Base-by-base conservation (phyloP, 1,140 invertebrate species). In the Oryctes rhinoceros region DNA sequence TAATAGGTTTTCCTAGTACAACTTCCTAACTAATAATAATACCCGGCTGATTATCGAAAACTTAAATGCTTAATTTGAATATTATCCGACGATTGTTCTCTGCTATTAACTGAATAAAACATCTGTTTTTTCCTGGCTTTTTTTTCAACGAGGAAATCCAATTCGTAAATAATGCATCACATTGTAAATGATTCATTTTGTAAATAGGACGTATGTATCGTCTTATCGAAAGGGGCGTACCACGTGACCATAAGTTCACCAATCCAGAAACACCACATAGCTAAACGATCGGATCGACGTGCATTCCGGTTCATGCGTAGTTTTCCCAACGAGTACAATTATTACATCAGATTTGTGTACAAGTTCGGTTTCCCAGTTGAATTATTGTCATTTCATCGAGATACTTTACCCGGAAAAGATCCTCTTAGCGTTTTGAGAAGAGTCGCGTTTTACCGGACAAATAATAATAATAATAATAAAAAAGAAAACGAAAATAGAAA, bases 301-400 rank as follows among this genome's bases (percentile, higher is more conserved):
- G 7, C 15, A 47, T 9, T n/a, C 13, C 7, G 18, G 53, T 59
- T 59, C 65, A 71, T 71, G 20, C 65, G 65, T 35, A 30, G 65
- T 18, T 48, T 35, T 76, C 37, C 15, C 15, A 44, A 20, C 37
- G 18, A 10, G 75, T n/a, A 15, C 30, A 35, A 49, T 59, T 76
- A 44, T 76, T 78, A 37, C 77, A 78, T 78, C 77, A 78, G 77
- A 24, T 76, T 76, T 76, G 47, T 49, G n/a, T 76, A 76, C 37
- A 76, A 47, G 18, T 18, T 76, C 6, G 4, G n/a, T 11, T 10
- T n/a, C n/a, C 24, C 2, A 10, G 10, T 30, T 10, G 20, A 44
- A 49, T 30, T 47, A 48, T 76, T 10, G 75, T 76, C 75, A 76
- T 76, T 71, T 37, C 24, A 59, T 6, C 15, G 15, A 18, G 53